Percentiles rank a stretch among this genome's conserved stretches.
phyloP scores from a whole-genome alignment of 1,140 invertebrate species.

The Zaprionus lachaisei region DNA sequence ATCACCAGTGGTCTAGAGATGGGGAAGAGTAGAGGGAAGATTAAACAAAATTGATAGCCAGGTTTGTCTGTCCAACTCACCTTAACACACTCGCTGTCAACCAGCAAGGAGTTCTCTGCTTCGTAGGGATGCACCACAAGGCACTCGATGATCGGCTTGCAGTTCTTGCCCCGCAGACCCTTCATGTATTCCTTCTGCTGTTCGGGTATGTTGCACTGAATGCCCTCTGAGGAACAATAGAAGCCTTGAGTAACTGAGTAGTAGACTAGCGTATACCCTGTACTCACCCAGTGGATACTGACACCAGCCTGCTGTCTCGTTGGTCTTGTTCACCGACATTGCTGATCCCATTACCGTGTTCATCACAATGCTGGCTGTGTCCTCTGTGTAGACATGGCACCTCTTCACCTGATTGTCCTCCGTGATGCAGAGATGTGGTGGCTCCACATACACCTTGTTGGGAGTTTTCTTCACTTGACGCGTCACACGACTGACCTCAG shows the following conservation, averaged over 20 bases:
- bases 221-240: conserved; percentile 84
- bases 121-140: conserved; percentile 89
- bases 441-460: conserved; percentile 76
- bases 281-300: conserved; percentile 86
- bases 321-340: conserved; percentile 57
- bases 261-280: neutral
- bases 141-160: conserved; percentile 88
- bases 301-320: conserved; percentile 85
- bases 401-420: conserved; percentile 65
- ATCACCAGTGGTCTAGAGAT: conserved; percentile 85
- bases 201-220: conserved; percentile 86
- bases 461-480: conserved; percentile 40
- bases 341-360: conserved; percentile 84
- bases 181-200: conserved; percentile 78
- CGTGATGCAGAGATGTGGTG: conserved; percentile 88
- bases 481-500: conserved; percentile 41
- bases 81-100: conserved; percentile 87
- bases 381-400: conserved; percentile 87
- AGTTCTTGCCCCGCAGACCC: conserved; percentile 72
- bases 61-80: conserved; percentile 51
- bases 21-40: neutral
- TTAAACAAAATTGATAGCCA: too few species aligned
- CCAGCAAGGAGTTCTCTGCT: conserved; percentile 87
- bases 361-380: conserved; percentile 84
- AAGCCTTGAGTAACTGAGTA: neutral